Percentiles rank a stretch among this genome's conserved stretches.
phyloP scores from a whole-genome alignment of 1,140 invertebrate species.

The Drosophila neocordata region DNA sequence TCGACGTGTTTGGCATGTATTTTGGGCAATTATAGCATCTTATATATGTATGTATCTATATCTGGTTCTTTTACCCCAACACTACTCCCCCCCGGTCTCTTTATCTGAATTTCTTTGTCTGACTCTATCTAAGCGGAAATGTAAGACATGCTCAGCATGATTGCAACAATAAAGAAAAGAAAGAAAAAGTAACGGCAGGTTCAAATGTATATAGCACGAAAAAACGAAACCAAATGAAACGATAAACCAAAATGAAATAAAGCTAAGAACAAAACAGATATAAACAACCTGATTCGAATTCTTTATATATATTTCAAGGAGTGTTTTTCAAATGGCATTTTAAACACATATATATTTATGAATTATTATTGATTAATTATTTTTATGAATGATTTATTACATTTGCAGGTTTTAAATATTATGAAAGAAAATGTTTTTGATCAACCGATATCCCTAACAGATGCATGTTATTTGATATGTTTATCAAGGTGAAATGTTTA shows the following conservation, averaged over 20 bases:
- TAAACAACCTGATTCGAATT: not conserved
- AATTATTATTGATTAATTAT: conserved; percentile 8
- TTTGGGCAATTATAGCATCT: conserved; percentile 32
- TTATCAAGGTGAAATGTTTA: no score
- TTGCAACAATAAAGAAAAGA: conserved; percentile 16
- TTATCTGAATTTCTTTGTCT: not conserved
- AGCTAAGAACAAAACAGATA: not conserved
- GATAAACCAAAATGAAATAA: conserved; percentile 7
- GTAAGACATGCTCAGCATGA: conserved; percentile 52
- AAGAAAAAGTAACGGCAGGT: conserved; percentile 42
- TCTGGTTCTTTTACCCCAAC: not conserved
- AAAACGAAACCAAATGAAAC: conserved; percentile 6
- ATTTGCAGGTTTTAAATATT: no score
- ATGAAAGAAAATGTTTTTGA: not conserved
- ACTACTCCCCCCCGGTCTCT: not conserved
- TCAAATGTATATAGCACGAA: conserved; percentile 10
- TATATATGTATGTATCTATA: no score
- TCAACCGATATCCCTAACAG: no score
- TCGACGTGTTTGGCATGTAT: conserved; percentile 69
- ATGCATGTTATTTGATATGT: no score
- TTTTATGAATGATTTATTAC: conserved; percentile 5
- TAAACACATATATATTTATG: not conserved
- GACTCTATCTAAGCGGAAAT: conserved; percentile 55
- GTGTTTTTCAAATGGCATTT: conserved; percentile 14
- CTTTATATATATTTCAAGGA: not conserved